Base-by-base conservation (phyloP, 2,888 invertebrate genomes). In the Brenthis hecate region DNA sequence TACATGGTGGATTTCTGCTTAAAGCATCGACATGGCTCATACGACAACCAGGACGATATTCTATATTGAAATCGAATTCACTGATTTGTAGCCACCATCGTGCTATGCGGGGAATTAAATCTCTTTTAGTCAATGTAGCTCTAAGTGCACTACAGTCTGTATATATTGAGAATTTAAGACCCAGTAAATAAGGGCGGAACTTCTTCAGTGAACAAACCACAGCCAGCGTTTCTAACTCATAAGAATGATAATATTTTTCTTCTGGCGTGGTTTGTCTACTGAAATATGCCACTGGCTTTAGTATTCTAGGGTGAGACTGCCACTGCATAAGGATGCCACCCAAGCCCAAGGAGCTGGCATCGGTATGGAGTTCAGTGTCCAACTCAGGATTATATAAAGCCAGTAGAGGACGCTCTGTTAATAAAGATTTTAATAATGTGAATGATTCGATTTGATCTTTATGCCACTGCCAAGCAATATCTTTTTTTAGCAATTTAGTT, bases 1-100 rank as follows among this genome's bases (percentile, higher is more conserved):
- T 75, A 6, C 76, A 63, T 23, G 23, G 23, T 23, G 23, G 23
- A 23, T 23, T 23, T 23, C 23, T 23, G 19, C 71, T 71, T 3
- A 76, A 53, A 0, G 80, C 80, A 68, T 84, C 83, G 6, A 79
- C 81, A 57, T 83, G 80, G 6, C 65, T 50, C 79, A 83, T 81
- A n/a, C 68, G 68, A 28, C 28, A 48, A 3, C 77, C 79, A 3
- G 77, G 71, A 28, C 82, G 65, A 72, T 82, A 82, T 73, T 81
- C 77, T 16, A 83, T 75, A 8, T 60, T 68, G 65, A 75, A 82
- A 65, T 78, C 68, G 58, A 76, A 84, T 48, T 82, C 79, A 28
- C 76, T 70, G 1, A 84, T 66, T 53, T 77, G 72, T 6, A 83
- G 58, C 57, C 78, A 77, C 82, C 81, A 84, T 43, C 81, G 68